A percentile compares a stretch with the other conserved stretches of the same genome.
These are phyloP conservation scores for Chalcis sispes DNA, from an alignment of 2,888 invertebrate genomes.

Conservation along the genomic window DNA sequence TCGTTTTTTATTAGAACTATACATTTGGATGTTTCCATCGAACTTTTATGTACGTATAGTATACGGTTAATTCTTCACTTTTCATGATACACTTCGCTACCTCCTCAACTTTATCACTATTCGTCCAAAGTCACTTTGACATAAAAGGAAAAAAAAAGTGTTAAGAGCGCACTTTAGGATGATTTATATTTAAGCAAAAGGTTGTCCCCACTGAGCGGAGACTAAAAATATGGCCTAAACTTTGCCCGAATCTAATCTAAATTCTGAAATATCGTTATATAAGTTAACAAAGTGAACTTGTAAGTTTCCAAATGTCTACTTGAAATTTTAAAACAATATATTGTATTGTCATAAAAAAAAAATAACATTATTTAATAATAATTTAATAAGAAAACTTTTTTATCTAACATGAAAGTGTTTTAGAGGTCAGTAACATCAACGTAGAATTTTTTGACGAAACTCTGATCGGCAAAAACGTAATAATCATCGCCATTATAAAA, in stretches of 20 bases:
- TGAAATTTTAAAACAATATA: too few relatives aligned
- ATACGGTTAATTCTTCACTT: constrained; percentile 31
- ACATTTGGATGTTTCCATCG: background rate
- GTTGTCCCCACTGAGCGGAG: constrained; percentile 31
- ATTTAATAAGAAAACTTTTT: too few relatives aligned
- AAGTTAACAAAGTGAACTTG: background rate
- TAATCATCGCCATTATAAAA: too few relatives aligned
- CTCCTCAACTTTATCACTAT: constrained; percentile 52
- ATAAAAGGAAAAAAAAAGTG: constrained; percentile 24
- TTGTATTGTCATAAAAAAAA: too few relatives aligned
- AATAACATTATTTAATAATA: too few relatives aligned
- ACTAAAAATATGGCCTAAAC: constrained; percentile 36
- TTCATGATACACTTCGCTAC: constrained; percentile 36
- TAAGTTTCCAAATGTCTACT: background rate
- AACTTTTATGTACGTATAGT: too few relatives aligned
- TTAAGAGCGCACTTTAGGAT: constrained; percentile 42
- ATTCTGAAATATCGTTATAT: background rate
- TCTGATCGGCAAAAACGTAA: too few relatives aligned
- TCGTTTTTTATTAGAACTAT: too few relatives aligned
- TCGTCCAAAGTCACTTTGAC: constrained; percentile 51
- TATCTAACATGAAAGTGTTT: too few relatives aligned
- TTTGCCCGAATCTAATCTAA: constrained; percentile 41
- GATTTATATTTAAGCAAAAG: constrained; percentile 34
- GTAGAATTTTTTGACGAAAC: too few relatives aligned
- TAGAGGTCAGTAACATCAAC: too few relatives aligned